Base-by-base conservation (phyloP, 2,797 vertebrate species). In the Lithobates sylvaticus region DNA sequence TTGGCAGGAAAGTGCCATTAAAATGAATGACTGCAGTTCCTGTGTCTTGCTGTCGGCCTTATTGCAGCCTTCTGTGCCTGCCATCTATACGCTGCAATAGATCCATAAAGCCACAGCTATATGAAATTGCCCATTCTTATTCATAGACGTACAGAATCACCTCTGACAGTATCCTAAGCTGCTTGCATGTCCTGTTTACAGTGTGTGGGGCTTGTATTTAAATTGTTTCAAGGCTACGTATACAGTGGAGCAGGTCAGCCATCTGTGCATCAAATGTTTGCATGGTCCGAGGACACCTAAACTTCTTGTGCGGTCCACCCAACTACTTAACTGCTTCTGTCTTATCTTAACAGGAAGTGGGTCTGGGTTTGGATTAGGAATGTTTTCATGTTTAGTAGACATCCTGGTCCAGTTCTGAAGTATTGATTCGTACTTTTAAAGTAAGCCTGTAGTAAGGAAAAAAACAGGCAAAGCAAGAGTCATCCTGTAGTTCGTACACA, bases 201-300 rank as follows among this genome's bases (percentile, higher is more conserved):
- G 54, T 13, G 27, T 78, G 32, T 69, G 26, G 13, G 61, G 9
- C 18, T 71, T 65, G 72, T 81, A 36, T 39, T 5, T 54, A 67
- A 74, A 64, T 36, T 39, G 27, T 71, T 81, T 54, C n/a, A 32
- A 29, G 64, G 32, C 39, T 12, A 64, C 16, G n/a, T 85, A 85
- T 77, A 75, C 84, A 75, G 61, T 44, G 50, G 39, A 58, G 78
- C 2, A 72, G 67, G 65, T 82, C 78, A 64, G 78, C 72, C 84
- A 81, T 75, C 84, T 86, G 84, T 86, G 78, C 77, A 5, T 75
- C 47, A 73, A 39, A 47, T 67, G 81, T 79, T 47, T 67, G 34
- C 69, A 73, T 13, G 54, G 67, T 39, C 13, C 10, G 39, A 21
- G 32, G n/a, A 50, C 50, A 68, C 71, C 65, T 76, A 78, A 84